Conservation (phyloP, 2,113 vertebrate genomes). For the Ginglymostoma cirratum region DNA sequence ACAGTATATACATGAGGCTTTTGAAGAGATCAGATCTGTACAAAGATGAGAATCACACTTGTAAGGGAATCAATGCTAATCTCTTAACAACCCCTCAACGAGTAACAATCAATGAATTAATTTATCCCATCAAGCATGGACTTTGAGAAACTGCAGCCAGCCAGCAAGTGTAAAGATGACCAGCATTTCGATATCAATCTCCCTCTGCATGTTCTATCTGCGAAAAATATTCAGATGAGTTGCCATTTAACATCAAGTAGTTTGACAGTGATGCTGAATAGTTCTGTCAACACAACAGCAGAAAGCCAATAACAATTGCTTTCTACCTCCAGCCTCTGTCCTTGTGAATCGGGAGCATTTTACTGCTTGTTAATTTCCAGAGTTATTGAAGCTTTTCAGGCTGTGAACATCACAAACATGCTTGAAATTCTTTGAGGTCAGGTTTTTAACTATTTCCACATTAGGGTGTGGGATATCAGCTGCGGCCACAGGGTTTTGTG, state of each 20-base stretch:
- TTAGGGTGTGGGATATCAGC: neutral
- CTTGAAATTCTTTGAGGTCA: too few relatives aligned
- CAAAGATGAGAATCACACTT: neutral
- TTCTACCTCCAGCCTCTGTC: neutral
- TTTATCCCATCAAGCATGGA: neutral
- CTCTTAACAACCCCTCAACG: too few relatives aligned
- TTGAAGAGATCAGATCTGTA: neutral
- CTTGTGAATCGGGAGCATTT: neutral
- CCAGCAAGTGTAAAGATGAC: neutral
- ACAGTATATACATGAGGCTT: neutral
- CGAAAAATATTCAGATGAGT: conserved; percentile 17
- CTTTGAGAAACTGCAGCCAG: neutral
- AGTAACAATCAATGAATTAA: neutral
- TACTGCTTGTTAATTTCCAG: neutral
- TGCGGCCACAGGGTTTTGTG: neutral
- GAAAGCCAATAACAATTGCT: conserved; percentile 34
- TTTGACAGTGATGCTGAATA: conserved; percentile 25
- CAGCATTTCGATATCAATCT: neutral
- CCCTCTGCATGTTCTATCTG: neutral
- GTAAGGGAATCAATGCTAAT: neutral
- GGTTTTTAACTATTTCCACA: neutral
- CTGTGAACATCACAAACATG: neutral
- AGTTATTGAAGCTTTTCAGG: neutral
- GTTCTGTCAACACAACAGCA: neutral
- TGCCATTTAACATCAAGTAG: conserved; percentile 17